phyloP scores from a whole-genome alignment of 1,140 invertebrate species.

The Phymastichus coffea region DNA sequence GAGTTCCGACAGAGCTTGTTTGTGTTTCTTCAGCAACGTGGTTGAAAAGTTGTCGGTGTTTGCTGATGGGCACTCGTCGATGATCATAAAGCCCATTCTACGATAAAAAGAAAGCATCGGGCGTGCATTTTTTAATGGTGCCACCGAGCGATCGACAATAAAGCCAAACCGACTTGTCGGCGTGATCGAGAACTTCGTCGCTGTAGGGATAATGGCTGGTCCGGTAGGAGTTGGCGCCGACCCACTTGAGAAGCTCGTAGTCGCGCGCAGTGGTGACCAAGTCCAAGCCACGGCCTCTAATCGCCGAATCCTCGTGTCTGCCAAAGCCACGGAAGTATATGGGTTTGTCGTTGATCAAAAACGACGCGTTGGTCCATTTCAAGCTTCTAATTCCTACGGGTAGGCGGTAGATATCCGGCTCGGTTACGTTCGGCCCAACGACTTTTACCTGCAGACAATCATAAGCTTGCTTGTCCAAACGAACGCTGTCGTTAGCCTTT shows the following conservation, averaged over 20 bases:
- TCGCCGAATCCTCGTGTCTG: slow-evolving; percentile 91
- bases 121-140: too few species aligned
- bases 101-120: too few species aligned
- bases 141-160: too few species aligned
- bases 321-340: slow-evolving; percentile 92
- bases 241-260: slow-evolving; percentile 92
- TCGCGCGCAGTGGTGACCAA: slow-evolving; percentile 84
- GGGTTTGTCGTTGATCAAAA: slow-evolving; percentile 81
- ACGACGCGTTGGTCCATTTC: slow-evolving; percentile 69
- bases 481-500: background rate
- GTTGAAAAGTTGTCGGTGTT: slow-evolving; percentile 74
- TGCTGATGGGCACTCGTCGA: slow-evolving; percentile 93
- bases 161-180: slow-evolving; percentile 68
- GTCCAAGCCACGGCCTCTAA: slow-evolving; percentile 88
- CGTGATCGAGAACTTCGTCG: slow-evolving; percentile 94
- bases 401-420: slow-evolving; percentile 76
- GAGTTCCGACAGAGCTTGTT: slow-evolving; percentile 79
- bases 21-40: slow-evolving; percentile 74
- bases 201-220: slow-evolving; percentile 99
- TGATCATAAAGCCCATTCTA: slow-evolving; percentile 88
- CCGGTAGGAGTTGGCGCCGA: slow-evolving; percentile 91
- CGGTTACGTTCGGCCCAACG: slow-evolving; percentile 51
- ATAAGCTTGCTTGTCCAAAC: background rate
- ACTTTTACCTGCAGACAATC: slow-evolving; percentile 58
- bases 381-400: slow-evolving; percentile 85